Evolutionary conservation across 2,797 vertebrate genomes (phyloP).

Genomic region (Tokudaia muenninki): DNA sequence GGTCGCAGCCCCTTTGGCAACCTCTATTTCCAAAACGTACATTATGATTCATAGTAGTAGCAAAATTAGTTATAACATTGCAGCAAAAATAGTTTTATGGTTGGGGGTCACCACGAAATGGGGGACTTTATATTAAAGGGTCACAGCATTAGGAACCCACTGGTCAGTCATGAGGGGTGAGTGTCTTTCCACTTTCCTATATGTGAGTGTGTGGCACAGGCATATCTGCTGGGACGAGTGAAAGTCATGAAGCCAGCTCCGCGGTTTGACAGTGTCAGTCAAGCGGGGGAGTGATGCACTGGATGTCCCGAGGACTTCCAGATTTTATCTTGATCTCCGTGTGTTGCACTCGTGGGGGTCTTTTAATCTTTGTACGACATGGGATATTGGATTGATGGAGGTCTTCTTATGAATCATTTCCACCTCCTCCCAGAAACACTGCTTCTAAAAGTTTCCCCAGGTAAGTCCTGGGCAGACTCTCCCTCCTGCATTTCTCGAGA

Average conservation of each 20-base stretch:
- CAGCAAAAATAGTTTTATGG: neutral
- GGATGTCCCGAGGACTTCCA: rapidly evolving
- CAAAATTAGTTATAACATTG: neutral
- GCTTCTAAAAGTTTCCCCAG: neutral
- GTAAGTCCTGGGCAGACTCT: neutral
- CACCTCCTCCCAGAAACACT: neutral
- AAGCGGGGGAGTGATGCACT: neutral
- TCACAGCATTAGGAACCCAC: neutral
- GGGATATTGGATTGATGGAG: neutral
- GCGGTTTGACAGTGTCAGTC: neutral
- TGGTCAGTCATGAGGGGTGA: neutral
- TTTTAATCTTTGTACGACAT: neutral
- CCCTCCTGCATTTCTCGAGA: neutral
- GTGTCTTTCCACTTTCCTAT: neutral
- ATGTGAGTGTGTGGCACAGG: neutral
- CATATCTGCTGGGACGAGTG: neutral
- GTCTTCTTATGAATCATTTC: neutral
- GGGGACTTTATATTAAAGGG: neutral
- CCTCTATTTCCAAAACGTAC: neutral
- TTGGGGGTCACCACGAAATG: neutral
- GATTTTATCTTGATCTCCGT: neutral
- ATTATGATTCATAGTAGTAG: neutral
- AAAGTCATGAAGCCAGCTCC: neutral
- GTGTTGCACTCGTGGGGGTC: neutral
- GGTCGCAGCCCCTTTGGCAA: neutral